phyloP scores from a whole-genome alignment of 1,140 invertebrate genomes.

The Gyrodactylus bullatarudis region DNA sequence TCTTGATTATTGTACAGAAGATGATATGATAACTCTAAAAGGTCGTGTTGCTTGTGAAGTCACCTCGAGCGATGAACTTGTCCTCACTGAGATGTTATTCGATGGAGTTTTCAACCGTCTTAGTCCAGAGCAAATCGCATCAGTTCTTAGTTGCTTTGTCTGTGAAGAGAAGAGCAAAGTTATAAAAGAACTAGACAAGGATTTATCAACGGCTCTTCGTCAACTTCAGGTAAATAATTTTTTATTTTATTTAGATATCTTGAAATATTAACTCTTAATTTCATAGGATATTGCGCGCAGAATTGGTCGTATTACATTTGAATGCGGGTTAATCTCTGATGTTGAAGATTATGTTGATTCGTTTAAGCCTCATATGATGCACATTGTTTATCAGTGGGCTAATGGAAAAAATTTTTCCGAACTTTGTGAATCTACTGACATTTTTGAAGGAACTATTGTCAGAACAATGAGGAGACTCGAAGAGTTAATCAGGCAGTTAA shows the following conservation, averaged over 20 bases:
- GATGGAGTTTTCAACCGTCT: conserved; percentile 70
- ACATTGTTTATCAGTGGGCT: conserved; percentile 79
- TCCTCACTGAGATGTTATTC: conserved; percentile 89
- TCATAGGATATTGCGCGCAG: conserved; percentile 43
- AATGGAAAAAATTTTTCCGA: conserved; percentile 60
- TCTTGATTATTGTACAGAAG: conserved; percentile 55
- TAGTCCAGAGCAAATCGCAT: not conserved
- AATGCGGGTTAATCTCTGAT: conserved; percentile 55
- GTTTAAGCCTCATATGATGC: conserved; percentile 79
- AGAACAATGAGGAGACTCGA: conserved; percentile 75
- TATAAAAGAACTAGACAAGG: conserved; percentile 43
- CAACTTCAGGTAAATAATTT: conserved; percentile 34
- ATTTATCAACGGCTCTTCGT: conserved; percentile 45
- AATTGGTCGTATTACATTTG: conserved; percentile 57
- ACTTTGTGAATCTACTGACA: conserved; percentile 35
- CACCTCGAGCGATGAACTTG: conserved; percentile 56
- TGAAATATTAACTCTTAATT: not conserved
- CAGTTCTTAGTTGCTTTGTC: conserved; percentile 1
- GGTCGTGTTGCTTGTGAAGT: conserved; percentile 89
- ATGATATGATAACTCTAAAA: conserved; percentile 84
- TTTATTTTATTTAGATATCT: not conserved
- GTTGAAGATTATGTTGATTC: conserved; percentile 47
- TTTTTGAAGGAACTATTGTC: conserved; percentile 56
- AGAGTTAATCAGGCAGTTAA: conserved; percentile 66
- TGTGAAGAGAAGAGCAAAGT: conserved; percentile 38